Percentiles rank a stretch among this genome's conserved stretches.
These are phyloP conservation scores for Lamprotornis superbus DNA, from an alignment of 2,113 vertebrate genomes.

Conservation along the genomic window DNA sequence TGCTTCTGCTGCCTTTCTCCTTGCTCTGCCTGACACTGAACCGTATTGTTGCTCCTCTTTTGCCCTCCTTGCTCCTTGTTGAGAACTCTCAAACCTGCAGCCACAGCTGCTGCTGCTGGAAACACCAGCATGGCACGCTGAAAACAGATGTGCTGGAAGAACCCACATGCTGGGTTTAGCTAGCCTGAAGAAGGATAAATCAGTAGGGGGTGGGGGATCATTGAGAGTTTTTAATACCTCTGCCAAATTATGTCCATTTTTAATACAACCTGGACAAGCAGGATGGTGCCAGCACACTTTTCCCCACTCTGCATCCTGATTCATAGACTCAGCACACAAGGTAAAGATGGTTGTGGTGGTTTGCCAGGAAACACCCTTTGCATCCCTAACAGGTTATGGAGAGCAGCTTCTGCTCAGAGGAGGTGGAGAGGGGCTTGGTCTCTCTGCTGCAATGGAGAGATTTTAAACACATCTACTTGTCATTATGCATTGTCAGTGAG, in stretches of 20 bases:
- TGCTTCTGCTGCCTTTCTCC: neutral
- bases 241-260: neutral
- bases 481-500: neutral
- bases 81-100: neutral
- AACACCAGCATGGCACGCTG: neutral
- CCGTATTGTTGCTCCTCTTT: rapidly evolving
- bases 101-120: neutral
- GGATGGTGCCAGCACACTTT: neutral
- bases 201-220: neutral
- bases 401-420: neutral
- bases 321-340: neutral
- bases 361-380: neutral
- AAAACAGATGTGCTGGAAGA: neutral
- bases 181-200: neutral
- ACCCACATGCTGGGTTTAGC: neutral
- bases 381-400: neutral
- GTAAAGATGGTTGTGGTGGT: neutral
- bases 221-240: neutral
- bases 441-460: neutral
- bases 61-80: neutral
- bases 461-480: neutral
- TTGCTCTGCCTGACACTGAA: neutral
- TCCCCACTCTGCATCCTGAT: neutral
- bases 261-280: neutral
- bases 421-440: neutral